phyloP scores from a whole-genome alignment of 1,140 invertebrate genomes.

The Paraescarpia echinospica region DNA sequence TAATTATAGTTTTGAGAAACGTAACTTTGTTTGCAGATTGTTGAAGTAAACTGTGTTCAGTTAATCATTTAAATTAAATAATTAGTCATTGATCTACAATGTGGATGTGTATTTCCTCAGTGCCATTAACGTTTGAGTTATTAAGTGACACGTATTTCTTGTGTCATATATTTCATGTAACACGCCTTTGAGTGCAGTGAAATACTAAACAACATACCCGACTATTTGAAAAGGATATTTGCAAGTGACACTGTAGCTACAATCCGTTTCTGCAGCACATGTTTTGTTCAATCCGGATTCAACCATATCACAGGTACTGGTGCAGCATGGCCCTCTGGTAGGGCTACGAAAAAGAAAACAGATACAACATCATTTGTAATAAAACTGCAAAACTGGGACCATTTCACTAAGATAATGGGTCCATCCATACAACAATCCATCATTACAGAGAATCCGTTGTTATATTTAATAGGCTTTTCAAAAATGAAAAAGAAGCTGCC shows the following conservation, averaged over 20 bases:
- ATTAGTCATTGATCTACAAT: no score
- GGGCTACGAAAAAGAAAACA: constrained; percentile 14
- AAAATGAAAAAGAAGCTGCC: no score
- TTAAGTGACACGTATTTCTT: no score
- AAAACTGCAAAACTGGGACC: neutral
- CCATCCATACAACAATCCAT: neutral
- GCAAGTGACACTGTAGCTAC: constrained; percentile 14
- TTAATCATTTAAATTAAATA: no score
- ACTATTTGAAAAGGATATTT: constrained; percentile 23
- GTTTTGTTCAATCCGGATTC: neutral
- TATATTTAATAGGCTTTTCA: no score
- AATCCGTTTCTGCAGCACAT: constrained; percentile 14
- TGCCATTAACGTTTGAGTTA: no score
- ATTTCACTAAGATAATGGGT: neutral
- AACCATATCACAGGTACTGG: constrained; percentile 10
- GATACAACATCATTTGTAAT: neutral
- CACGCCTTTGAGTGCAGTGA: no score
- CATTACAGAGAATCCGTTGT: no score
- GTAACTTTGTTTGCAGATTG: neutral
- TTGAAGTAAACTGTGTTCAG: neutral
- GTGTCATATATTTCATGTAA: no score
- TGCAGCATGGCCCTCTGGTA: constrained; percentile 23
- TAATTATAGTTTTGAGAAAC: neutral
- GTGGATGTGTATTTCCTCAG: no score
- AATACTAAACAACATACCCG: neutral